A percentile compares a stretch with the other conserved stretches of the same genome.
Evolutionary conservation across 1,140 invertebrate genomes (phyloP).

Genomic region (Caenorhabditis inopinata): DNA sequence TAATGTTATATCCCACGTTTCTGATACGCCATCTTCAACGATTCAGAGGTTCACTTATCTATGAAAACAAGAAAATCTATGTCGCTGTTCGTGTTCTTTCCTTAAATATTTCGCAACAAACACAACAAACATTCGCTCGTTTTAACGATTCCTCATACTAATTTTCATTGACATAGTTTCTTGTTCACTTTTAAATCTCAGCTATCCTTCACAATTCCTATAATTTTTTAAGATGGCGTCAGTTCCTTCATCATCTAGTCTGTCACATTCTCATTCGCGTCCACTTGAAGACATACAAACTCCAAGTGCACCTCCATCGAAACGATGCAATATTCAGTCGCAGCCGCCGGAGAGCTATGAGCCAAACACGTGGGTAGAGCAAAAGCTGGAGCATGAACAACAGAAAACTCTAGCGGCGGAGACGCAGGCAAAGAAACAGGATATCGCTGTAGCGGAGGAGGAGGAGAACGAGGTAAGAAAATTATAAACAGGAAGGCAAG

Average conservation of each 20-base stretch:
- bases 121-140: too few species aligned
- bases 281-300: constrained; percentile 1
- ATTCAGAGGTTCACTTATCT: too few species aligned
- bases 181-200: too few species aligned
- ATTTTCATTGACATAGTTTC: too few species aligned
- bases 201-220: too few species aligned
- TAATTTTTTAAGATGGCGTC: not conserved
- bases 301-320: not conserved
- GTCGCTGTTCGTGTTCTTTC: too few species aligned
- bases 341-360: not conserved
- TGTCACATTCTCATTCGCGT: not conserved
- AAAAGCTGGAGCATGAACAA: not conserved
- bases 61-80: too few species aligned
- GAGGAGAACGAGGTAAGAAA: not conserved
- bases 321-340: constrained; percentile 19
- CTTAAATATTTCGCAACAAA: too few species aligned
- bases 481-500: too few species aligned
- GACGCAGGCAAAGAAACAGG: not conserved
- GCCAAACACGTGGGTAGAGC: not conserved
- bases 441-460: not conserved
- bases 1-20: too few species aligned
- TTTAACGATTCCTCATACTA: too few species aligned
- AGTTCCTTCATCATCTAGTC: not conserved
- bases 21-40: too few species aligned
- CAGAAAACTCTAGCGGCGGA: constrained; percentile 1